phyloP scores from a whole-genome alignment of 2,113 vertebrate genomes.

The Tachycineta bicolor region DNA sequence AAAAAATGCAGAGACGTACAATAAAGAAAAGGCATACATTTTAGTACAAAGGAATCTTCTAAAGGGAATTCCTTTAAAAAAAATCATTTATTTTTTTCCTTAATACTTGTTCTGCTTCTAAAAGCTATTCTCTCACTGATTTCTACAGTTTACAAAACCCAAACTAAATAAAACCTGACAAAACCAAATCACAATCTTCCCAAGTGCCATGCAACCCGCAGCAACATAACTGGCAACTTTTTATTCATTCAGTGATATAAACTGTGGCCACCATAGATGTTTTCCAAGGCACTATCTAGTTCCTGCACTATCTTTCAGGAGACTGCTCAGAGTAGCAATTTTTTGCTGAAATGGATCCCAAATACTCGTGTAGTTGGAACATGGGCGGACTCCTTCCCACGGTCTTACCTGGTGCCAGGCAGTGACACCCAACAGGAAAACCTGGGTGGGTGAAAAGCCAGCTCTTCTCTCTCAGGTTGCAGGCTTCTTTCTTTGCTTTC shows the following conservation, averaged over 20 bases:
- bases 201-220: neutral
- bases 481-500: neutral
- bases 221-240: neutral
- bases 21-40: neutral
- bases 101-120: neutral
- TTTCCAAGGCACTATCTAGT: neutral
- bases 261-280: neutral
- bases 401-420: neutral
- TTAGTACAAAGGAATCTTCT: neutral
- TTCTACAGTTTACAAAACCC: neutral
- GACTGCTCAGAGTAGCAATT: neutral
- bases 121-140: neutral
- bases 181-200: neutral
- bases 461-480: neutral
- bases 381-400: accelerated
- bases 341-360: neutral
- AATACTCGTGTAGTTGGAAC: accelerated
- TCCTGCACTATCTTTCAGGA: neutral
- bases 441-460: neutral
- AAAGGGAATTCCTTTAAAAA: neutral
- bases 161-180: neutral
- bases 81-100: neutral
- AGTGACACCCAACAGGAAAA: accelerated
- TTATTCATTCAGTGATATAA: neutral
- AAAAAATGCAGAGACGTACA: neutral